phyloP scores from a whole-genome alignment of 1,140 invertebrate genomes.

The Drosophila nigrodunni region DNA sequence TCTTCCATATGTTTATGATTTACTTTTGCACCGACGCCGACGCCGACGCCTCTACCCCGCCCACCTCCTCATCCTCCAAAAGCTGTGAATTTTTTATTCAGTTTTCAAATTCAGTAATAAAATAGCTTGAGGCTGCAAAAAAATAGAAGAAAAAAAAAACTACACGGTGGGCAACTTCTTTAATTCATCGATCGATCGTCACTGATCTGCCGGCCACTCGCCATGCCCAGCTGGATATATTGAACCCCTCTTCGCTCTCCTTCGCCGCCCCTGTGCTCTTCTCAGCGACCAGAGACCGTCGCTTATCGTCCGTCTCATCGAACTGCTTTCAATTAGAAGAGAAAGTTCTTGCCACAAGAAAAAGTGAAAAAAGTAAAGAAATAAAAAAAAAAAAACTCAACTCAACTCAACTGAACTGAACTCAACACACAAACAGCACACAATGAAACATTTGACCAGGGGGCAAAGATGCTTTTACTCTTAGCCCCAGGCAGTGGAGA shows the following conservation, averaged over 20 bases:
- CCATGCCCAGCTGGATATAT: conserved; percentile 56
- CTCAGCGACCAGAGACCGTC: background rate
- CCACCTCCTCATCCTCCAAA: conserved; percentile 2
- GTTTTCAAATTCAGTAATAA: conserved; percentile 68
- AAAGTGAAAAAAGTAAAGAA: conserved; percentile 69
- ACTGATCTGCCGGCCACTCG: conserved; percentile 42
- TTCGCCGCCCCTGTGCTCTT: background rate
- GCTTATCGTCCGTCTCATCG: conserved; percentile 71
- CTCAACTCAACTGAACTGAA: background rate
- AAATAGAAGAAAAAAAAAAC: conserved; percentile 56
- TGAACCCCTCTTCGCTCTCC: conserved; percentile 20
- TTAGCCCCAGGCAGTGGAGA: conserved; percentile 14
- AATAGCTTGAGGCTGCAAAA: conserved; percentile 73
- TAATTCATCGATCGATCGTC: conserved; percentile 38
- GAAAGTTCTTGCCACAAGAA: conserved; percentile 81
- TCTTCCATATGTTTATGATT: conserved; percentile 73
- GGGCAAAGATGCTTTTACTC: conserved; percentile 59
- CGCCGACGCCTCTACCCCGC: conserved; percentile 17
- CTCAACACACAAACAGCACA: conserved; percentile 34
- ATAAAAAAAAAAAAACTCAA: conserved; percentile 2
- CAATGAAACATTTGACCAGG: conserved; percentile 51
- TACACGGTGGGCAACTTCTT: conserved; percentile 41
- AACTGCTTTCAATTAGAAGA: conserved; percentile 84
- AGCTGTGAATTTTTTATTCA: conserved; percentile 42
- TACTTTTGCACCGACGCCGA: conserved; percentile 71